These are phyloP conservation scores for Nothoprocta pentlandii DNA, from an alignment of 2,113 vertebrate genomes.

Conservation along the genomic window DNA sequence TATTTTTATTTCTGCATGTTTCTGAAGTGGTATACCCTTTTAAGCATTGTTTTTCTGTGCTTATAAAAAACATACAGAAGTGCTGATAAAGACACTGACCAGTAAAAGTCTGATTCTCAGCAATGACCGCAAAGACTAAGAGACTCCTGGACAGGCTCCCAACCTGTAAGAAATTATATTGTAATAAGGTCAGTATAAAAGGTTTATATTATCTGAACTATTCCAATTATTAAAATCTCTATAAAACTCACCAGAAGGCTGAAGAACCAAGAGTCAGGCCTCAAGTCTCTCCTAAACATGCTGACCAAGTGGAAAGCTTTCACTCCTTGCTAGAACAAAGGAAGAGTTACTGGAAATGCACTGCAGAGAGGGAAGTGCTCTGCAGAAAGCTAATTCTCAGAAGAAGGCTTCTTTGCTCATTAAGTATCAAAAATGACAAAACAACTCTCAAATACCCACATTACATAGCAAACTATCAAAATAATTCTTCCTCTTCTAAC, in stretches of 20 bases:
- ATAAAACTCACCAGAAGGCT: constrained; percentile 62
- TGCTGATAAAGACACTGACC: constrained; percentile 39
- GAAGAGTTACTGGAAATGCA: background rate
- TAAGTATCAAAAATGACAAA: background rate
- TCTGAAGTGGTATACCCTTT: background rate
- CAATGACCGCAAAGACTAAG: constrained; percentile 46
- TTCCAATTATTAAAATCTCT: background rate
- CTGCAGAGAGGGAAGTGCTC: background rate
- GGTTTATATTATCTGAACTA: background rate
- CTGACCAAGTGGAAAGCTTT: background rate
- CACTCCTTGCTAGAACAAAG: constrained; percentile 6
- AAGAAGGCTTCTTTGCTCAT: background rate
- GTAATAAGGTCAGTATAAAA: background rate
- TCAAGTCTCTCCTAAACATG: constrained; percentile 18
- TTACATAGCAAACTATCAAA: background rate
- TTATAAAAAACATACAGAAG: background rate
- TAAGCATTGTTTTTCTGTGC: background rate
- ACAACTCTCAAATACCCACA: background rate
- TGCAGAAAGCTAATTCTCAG: background rate
- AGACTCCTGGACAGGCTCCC: constrained; percentile 25
- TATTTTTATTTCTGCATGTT: background rate
- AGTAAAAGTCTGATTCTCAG: constrained; percentile 48
- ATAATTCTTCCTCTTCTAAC: background rate
- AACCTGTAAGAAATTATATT: constrained; percentile 9
- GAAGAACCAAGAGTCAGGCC: constrained; percentile 32